A percentile compares a stretch with the other conserved stretches of the same genome.
phyloP scores from a whole-genome alignment of 2,888 invertebrate species.

The Drosophila antonietae region DNA sequence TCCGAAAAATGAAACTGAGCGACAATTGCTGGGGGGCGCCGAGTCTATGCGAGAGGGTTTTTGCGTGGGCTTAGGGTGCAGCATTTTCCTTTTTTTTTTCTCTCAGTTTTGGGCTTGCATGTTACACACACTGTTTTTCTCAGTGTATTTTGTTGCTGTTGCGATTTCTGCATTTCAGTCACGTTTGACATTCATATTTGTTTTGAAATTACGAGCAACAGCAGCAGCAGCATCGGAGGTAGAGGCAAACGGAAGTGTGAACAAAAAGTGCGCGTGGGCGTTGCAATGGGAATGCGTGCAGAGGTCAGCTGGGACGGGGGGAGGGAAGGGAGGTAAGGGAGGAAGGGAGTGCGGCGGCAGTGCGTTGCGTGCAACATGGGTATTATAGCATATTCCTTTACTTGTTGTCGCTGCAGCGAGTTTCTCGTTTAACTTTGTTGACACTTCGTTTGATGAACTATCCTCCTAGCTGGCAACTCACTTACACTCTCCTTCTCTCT shows the following conservation, averaged over 20 bases:
- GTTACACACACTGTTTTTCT: slow-evolving; percentile 11
- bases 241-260: slow-evolving; percentile 27
- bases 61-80: neutral
- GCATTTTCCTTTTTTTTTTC: neutral
- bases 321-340: neutral
- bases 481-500: neutral
- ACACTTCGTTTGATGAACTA: slow-evolving; percentile 72
- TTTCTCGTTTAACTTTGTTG: slow-evolving; percentile 76
- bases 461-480: slow-evolving; percentile 33
- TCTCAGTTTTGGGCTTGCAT: slow-evolving; percentile 5
- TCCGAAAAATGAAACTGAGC: slow-evolving; percentile 6
- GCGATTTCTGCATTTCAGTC: slow-evolving; percentile 71
- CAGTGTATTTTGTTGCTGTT: slow-evolving; percentile 22
- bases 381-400: slow-evolving; percentile 50
- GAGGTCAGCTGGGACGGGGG: neutral
- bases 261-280: slow-evolving; percentile 35
- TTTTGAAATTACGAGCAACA: slow-evolving; percentile 55
- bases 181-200: slow-evolving; percentile 80
- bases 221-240: neutral
- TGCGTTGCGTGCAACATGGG: slow-evolving; percentile 61
- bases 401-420: slow-evolving; percentile 41
- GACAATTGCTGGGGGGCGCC: slow-evolving; percentile 14
- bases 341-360: no score
- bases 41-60: neutral
- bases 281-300: slow-evolving; percentile 28